Base-by-base conservation (phyloP, 2,888 invertebrate species). In the Polyommatus icarus region DNA sequence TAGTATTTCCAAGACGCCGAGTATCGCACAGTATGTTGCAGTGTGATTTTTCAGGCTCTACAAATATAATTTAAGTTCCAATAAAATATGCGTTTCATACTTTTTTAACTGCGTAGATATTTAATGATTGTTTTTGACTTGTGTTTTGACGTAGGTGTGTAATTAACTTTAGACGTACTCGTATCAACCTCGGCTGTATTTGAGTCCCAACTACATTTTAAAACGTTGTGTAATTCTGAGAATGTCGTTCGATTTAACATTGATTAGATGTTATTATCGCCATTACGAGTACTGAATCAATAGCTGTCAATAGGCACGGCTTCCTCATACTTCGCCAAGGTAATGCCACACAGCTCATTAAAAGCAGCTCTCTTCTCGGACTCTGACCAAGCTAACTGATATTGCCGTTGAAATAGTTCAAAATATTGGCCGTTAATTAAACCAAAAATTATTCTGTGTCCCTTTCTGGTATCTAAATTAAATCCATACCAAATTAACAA, bases 241-340 rank as follows among this genome's bases (percentile, higher is more conserved):
- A 67, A 67, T 32, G 67, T 29, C 7, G 67, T 67, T 15, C 6
- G 15, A 29, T 67, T 67, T 67, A 67, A 67, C 67, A 67, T 29
- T 29, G 67, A 67, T 67, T 67, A 67, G 67, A 32, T 18, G 67
- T 67, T 32, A 67, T 67, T 67, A 67, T 67, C 15, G 29, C 10
- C 24, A 24, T 61, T 67, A 32, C 6, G 29, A 67, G 29, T 15
- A 29, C 67, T 67, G 67, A 67, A 67, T 67, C 29, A 67, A 12
- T 67, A 67, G 67, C 67, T 67, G 29, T 67, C 67, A 32, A 29
- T 67, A 67, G 67, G 67, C 67, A 29, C 67, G 67, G 67, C 67
- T 67, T 67, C 29, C 67, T 67, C 67, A 67, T 67, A 67, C 67
- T 67, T 67, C 32, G 67, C 32, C 67, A 67, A 67, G 67, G 67